phyloP scores from a whole-genome alignment of 2,113 vertebrate species.

The Uria lomvia region DNA sequence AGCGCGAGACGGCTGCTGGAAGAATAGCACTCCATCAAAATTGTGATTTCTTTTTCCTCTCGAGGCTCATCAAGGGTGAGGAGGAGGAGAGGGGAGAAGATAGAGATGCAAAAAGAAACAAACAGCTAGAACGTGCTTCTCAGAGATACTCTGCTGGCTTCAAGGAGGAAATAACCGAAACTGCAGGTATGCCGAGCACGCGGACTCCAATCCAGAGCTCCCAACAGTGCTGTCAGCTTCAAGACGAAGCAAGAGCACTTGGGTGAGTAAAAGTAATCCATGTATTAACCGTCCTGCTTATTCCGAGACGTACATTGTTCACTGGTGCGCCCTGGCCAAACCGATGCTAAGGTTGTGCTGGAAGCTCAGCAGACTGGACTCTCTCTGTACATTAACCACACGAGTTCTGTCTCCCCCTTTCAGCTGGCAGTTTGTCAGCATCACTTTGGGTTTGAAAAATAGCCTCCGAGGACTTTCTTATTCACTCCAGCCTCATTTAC shows the following conservation, averaged over 20 bases:
- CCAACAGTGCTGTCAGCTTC: neutral
- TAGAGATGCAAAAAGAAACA: neutral
- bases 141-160: neutral
- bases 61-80: neutral
- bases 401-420: neutral
- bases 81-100: neutral
- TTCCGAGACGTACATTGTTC: neutral
- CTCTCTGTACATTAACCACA: neutral
- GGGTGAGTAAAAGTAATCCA: neutral
- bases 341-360: neutral
- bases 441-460: neutral
- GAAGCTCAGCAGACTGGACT: neutral
- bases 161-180: neutral
- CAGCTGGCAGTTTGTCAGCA: neutral
- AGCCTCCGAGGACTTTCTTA: neutral
- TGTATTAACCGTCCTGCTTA: neutral
- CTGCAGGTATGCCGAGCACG: neutral
- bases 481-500: neutral
- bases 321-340: neutral
- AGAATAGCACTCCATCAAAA: slow-evolving; percentile 35
- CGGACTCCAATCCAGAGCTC: neutral
- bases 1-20: neutral
- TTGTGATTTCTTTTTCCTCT: neutral
- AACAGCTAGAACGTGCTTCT: slow-evolving; percentile 12
- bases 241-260: neutral